Evolutionary conservation across 2,888 invertebrate species (phyloP), one percentile per base, ranked within the genome.

Genomic region (Athripsodes cinereus): DNA sequence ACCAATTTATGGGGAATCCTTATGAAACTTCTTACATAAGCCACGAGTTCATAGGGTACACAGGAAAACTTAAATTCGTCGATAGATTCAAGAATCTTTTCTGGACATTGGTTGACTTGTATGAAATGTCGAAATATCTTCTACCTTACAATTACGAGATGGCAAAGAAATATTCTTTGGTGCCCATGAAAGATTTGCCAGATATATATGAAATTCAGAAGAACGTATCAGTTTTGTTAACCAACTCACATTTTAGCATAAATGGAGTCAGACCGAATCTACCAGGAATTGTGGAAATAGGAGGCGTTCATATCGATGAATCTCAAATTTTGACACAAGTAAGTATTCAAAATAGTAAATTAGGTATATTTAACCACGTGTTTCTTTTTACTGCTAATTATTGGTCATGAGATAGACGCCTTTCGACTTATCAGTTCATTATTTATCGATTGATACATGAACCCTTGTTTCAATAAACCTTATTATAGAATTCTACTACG

Each of bases 281-380:
- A 1, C 70, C 74, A 2, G 71, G 70, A 3, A 68, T 80, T 63
- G 68, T 81, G 11, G 72, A 79, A 52, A 74, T 82, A 6, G 82
- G 79, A 8, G 83, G 82, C 35, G 67, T 81, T 55, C 82, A 83
- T 59, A 71, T 82, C 40, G 69, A 71, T 55, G 68, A 68, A 3
- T 68, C 72, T 22, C 70, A 71, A 55, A 59, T 65, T n/a, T 55
- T 73, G 50, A 71, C 73, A 22, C 31, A 57, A 56, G 61, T 63
- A 53, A 49, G 21, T 47, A 19, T 13, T n/a, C n/a, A n/a, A n/a
- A n/a, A n/a, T n/a, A n/a, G n/a, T n/a, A n/a, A n/a, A n/a, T n/a
- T n/a, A n/a, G n/a, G n/a, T n/a, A 46, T 46, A 46, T 16, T 16
- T 46, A 46, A 18, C 16, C 6, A 46, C 46, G 5, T 16, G 5